Evolutionary conservation across 2,797 vertebrate genomes (phyloP).

Genomic region (Meriones psammophilus): DNA sequence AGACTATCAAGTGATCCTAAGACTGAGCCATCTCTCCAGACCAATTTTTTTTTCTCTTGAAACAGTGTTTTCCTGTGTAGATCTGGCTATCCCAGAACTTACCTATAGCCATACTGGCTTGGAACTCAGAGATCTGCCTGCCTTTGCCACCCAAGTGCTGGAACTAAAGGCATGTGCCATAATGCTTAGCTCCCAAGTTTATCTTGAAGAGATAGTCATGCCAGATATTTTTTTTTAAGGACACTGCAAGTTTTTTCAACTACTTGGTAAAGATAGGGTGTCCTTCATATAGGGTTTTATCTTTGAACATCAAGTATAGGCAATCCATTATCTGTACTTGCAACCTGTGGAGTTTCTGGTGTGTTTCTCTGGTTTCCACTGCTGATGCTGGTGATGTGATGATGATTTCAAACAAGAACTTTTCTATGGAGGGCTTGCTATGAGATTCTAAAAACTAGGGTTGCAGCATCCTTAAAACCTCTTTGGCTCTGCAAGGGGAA

Average conservation of each 20-base stretch:
- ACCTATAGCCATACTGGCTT: not conserved
- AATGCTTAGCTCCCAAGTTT: not conserved
- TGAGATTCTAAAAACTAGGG: constrained; percentile 13
- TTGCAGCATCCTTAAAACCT: constrained; percentile 45
- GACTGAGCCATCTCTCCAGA: not conserved
- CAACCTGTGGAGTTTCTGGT: not conserved
- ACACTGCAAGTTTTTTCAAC: not conserved
- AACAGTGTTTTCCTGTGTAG: not conserved
- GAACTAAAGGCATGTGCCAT: not conserved
- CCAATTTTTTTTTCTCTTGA: not conserved
- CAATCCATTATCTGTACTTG: constrained; percentile 17
- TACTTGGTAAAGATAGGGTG: not conserved
- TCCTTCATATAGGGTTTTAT: constrained; percentile 66
- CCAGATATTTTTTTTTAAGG: not conserved
- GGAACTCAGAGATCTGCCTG: not conserved
- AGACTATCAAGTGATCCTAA: not conserved
- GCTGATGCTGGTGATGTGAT: not conserved
- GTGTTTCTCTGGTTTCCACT: not conserved
- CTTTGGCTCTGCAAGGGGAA: constrained; percentile 16
- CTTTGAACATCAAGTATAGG: constrained; percentile 53
- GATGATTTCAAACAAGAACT: constrained; percentile 26
- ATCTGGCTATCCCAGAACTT: not conserved
- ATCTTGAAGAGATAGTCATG: not conserved
- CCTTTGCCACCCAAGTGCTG: not conserved
- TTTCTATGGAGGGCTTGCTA: not conserved